Base-by-base conservation (phyloP, 1,140 invertebrate species). In the Lethrus apterus region DNA sequence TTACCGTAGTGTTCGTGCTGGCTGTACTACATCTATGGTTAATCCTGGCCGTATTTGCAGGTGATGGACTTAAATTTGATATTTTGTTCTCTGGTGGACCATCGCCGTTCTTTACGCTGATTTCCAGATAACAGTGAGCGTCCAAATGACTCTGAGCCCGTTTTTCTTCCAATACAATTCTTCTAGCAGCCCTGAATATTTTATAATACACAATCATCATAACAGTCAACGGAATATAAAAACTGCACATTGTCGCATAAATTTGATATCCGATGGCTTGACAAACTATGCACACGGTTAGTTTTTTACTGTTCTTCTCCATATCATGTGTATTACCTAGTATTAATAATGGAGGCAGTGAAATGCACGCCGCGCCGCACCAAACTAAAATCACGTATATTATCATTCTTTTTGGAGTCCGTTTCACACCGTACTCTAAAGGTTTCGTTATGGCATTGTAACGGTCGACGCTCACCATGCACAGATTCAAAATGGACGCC, bases 191-290 rank as follows among this genome's bases (percentile, higher is more conserved):
- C 32, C 82, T 74, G 64, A 93, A 89, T 67, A 94, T 93, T 69
- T 90, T 90, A 62, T 89, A 87, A 63, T 94, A 93, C 1, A 93
- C 86, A 47, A 88, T 79, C 15, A 93, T 82, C 89, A 93, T 93
- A 31, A 94, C 86, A 41, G 83, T 75, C 17, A 93, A 68, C 0
- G 90, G 90, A 54, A 93, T 80, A 69, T 93, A 93, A 70, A 93
- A 93, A 32, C 87, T 90, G 26, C 86, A 85, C 46, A 91, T 70
- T 0, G 89, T 93, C 17, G 89, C 91, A 66, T 93, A 93, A 36
- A 93, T 83, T 69, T 91, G 88, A 68, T 87, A 93, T 51, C 79
- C 86, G 64, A 86, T 86, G 64, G 89, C 86, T 64, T 91, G 87
- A 48, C 85, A 90, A 17, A 93, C 87, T 17, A 78, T 73, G 66